Evolutionary conservation across 2,113 vertebrate species (phyloP), one percentile per base, ranked within the genome.

Genomic region (Arothron firmamentum): DNA sequence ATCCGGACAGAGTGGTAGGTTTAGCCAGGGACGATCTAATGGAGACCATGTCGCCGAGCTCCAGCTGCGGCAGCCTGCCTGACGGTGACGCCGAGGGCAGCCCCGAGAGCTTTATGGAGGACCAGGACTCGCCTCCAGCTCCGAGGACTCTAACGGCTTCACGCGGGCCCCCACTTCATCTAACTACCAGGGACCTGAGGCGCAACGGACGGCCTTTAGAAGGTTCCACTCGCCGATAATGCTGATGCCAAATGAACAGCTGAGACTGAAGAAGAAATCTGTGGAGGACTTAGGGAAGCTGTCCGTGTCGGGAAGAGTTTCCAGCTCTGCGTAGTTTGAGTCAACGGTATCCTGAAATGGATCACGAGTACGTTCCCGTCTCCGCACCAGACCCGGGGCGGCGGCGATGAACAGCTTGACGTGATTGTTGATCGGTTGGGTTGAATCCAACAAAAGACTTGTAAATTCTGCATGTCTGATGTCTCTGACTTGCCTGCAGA

Each of bases 1-100:
- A 79, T 52, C 83, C 82, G 69, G 83, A 86, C 65, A 93, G 94
- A 52, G 93, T 91, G 79, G 92, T 91, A 82, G 85, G 90, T 12
- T 86, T 93, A 42, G 92, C 91, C 59, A 91, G 94, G n/a, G 95
- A 96, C 65, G 94, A 97, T 91, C 65, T 94, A 69, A 92, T 95
- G 85, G 94, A 93, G 51, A 93, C 94, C 68, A 83, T 97, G 84
- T 97, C 95, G 4, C 94, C 94, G 13, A 92, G 94, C 71, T 97
- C 95, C 52, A 96, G 94, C 88, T 97, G 94, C 31, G 95, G 94
- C 56, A 96, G 95, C 41, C 92, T 95, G 49, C 88, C 95, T 67
- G 95, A 96, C 0, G 95, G 94, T 0, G 94, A 93, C 1, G 94
- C 93, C 2, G 94, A 93, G 2, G 94, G 92, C 15, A 97, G 95